Conservation (phyloP, 2,888 invertebrate species). For the Nasonovia ribisnigri region DNA sequence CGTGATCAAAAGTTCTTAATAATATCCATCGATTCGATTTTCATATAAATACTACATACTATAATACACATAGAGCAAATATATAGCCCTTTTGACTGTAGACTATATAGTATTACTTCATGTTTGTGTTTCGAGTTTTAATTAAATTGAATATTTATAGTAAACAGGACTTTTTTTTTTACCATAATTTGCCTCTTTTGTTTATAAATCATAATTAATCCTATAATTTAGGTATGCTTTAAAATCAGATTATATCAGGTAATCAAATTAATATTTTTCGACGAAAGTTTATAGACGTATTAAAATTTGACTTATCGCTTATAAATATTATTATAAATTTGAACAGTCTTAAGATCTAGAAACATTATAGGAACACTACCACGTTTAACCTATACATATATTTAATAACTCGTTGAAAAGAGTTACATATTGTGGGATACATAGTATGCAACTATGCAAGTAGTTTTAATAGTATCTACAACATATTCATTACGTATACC, state of each 20-base stretch:
- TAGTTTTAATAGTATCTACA: neutral
- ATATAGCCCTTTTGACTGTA: neutral
- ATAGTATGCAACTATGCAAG: no score
- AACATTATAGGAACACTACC: neutral
- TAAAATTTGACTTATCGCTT: neutral
- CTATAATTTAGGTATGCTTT: neutral
- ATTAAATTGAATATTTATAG: neutral
- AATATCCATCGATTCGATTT: neutral
- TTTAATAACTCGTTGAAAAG: neutral
- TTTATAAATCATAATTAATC: neutral
- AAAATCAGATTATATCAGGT: neutral
- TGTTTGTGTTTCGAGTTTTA: slow-evolving; percentile 1
- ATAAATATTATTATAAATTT: neutral
- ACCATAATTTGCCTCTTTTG: neutral
- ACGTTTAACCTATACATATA: neutral
- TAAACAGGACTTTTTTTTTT: neutral
- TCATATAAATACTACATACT: neutral
- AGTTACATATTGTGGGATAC: neutral
- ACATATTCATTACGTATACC: neutral
- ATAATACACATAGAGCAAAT: neutral
- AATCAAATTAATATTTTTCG: neutral
- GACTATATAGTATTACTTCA: neutral
- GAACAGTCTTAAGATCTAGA: neutral
- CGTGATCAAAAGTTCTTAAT: neutral
- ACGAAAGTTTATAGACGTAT: neutral